Evolutionary conservation across 2,888 invertebrate genomes (phyloP).

Genomic region (Notocelia uddmanniana): DNA sequence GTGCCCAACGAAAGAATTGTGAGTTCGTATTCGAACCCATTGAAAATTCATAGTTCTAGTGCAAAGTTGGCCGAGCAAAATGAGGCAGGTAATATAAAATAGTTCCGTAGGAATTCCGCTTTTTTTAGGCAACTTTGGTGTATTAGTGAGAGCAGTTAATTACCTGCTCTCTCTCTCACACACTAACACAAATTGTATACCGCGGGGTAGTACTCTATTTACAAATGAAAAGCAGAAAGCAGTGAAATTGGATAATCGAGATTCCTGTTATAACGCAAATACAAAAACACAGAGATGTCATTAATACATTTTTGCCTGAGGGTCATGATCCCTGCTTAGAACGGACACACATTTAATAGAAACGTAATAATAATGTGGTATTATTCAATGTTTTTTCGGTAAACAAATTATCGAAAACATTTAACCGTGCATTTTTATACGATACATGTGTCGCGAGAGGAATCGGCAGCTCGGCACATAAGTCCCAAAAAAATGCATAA

Average conservation of each 20-base stretch:
- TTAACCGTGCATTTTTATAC: too few species aligned
- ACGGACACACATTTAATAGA: too few species aligned
- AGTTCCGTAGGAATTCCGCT: conserved; percentile 1
- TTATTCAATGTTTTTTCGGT: background rate
- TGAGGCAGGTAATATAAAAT: background rate
- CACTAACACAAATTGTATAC: too few species aligned
- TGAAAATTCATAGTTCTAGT: conserved; percentile 34
- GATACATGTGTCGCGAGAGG: background rate
- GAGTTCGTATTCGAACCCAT: conserved; percentile 22
- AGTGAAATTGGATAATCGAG: too few species aligned
- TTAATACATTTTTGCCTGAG: background rate
- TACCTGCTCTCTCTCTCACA: too few species aligned
- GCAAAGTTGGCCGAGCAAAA: conserved; percentile 12
- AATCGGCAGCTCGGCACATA: background rate
- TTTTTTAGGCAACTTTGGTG: background rate
- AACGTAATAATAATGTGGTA: too few species aligned
- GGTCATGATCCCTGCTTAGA: background rate
- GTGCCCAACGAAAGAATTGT: conserved; percentile 16
- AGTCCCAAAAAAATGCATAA: background rate
- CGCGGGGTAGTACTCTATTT: too few species aligned
- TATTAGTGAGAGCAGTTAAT: background rate
- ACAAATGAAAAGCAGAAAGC: too few species aligned
- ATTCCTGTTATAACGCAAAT: too few species aligned
- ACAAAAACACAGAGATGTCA: background rate
- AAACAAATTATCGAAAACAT: too few species aligned